Base-by-base conservation (phyloP, 2,888 invertebrate genomes). In the Xanthia togata region DNA sequence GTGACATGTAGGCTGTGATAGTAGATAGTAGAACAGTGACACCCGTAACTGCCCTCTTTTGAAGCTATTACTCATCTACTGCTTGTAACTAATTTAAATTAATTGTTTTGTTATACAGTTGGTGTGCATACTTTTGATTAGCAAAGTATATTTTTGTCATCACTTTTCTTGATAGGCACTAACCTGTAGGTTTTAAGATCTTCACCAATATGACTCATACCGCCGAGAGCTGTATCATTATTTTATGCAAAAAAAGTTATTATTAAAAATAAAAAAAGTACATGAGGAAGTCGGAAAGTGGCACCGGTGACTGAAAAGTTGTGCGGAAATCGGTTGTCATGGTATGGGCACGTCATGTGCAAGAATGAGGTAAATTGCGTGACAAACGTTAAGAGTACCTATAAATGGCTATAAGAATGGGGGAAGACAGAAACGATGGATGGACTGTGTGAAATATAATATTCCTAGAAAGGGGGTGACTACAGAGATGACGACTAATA, bases 1-100 rank as follows among this genome's bases (percentile, higher is more conserved):
- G 73, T 69, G 86, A 83, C 59, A 86, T 85, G n/a, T 82, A 26
- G 44, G 47, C n/a, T 47, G 50, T 82, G 64, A 71, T 69, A 82
- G 63, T 68, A 41, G 67, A 85, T 69, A 78, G 82, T 70, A 70
- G 83, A 26, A 59, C 73, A 65, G 73, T 77, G 70, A 82, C 65
- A 82, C 55, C 63, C 26, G 38, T 62, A 53, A 53, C 55, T 83
- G 73, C 53, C 83, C 86, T 64, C 64, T 50, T 83, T 86, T 64
- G 14, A 55, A 59, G 17, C 53, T 44, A 85, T 82, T 70, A 64
- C 44, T 57, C 70, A 71, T 60, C 3, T 70, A 55, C 53, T 60
- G n/a, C 53, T 47, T 35, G 35, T 63, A 35, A 50, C 20, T 41
- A 3, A 41, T 72, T 72, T 62, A 31, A 47, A 67, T 60, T 26